Evolutionary conservation across 1,140 invertebrate genomes (phyloP), one percentile per base, ranked within the genome.

Genomic region (Ptiloglossa arizonensis): DNA sequence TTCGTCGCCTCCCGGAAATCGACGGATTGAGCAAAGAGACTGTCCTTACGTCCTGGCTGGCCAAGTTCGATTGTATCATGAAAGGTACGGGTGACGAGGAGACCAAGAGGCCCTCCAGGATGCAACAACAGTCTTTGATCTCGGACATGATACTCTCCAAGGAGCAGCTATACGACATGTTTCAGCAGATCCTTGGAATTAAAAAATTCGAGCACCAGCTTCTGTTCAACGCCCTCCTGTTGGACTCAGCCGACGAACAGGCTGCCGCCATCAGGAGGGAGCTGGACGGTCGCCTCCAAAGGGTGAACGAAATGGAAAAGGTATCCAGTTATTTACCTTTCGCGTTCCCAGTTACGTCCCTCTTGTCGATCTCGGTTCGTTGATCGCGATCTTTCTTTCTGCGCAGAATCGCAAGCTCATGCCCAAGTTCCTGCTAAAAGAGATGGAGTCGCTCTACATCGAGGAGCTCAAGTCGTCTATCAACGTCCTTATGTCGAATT

Each of bases 171-270:
- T 99, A 99, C 93, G 99, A 99, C 93, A 99, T 99, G 97, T 99
- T 99, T 93, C 99, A 99, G 91, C 98, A 99, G 93, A 99, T 99
- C 84, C 93, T 99, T 75, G 96, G 96, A 56, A 97, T 99, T 15
- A 99, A 99, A 94, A 99, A 99, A 93, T 99, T 99, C 93, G 99
- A 99, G 93, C 99, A 99, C 93, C 98, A 99, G 93, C 96, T 99
- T 87, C 95, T 99, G 60, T 99, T 98, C 93, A 99, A 99, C 94
- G 98, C 98, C 81, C 95, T 99, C 89, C 97, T 99, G 95, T 94
- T 99, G 93, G 99, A 99, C 91, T 99, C 98, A 90, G 97, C 98
- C 72, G 99, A 99, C 93, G 99, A 99, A 92, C 99, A 99, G 94
- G 99, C 99, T 83, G 99, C 99, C 32, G 98, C 99, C 56, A 99